Evolutionary conservation across 2,888 invertebrate genomes (phyloP).

Genomic region (Suillia variegata): DNA sequence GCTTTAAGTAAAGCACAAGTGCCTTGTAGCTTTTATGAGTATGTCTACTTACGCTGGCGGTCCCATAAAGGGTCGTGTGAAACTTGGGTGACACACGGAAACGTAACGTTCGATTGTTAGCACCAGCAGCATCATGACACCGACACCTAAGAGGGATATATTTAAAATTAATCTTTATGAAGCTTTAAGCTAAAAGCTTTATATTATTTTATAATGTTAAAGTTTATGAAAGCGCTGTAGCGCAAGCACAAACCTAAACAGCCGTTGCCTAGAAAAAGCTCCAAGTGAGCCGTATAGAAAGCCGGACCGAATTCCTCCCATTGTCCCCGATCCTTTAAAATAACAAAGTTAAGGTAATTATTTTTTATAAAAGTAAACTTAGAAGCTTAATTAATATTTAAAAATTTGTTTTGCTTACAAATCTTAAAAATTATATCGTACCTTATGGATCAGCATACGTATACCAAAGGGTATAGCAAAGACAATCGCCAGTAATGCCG

Average conservation of each 20-base stretch:
- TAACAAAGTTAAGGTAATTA: too few species aligned
- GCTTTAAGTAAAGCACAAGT: slow-evolving; percentile 12
- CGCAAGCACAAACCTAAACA: slow-evolving; percentile 65
- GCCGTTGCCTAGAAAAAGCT: slow-evolving; percentile 74
- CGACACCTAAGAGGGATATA: slow-evolving; percentile 65
- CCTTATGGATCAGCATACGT: slow-evolving; percentile 68
- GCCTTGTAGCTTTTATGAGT: too few species aligned
- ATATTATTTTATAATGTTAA: too few species aligned
- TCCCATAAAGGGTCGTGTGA: slow-evolving; percentile 70
- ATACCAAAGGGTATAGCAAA: slow-evolving; percentile 74
- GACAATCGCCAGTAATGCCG: slow-evolving; percentile 74
- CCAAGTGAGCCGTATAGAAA: slow-evolving; percentile 72
- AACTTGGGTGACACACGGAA: slow-evolving; percentile 75
- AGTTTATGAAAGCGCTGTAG: not conserved
- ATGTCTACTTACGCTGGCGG: slow-evolving; percentile 64
- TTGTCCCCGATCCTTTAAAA: slow-evolving; percentile 67
- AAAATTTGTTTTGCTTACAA: too few species aligned
- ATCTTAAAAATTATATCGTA: too few species aligned
- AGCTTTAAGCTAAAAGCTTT: too few species aligned
- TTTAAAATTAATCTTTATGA: not conserved
- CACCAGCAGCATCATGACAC: slow-evolving; percentile 76
- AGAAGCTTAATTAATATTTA: too few species aligned
- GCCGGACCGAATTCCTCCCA: slow-evolving; percentile 71
- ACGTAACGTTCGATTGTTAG: slow-evolving; percentile 76
- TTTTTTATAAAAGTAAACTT: too few species aligned